Evolutionary conservation across 2,797 vertebrate species (phyloP), one percentile per base, ranked within the genome.

Genomic region (Tenualosa ilisha): DNA sequence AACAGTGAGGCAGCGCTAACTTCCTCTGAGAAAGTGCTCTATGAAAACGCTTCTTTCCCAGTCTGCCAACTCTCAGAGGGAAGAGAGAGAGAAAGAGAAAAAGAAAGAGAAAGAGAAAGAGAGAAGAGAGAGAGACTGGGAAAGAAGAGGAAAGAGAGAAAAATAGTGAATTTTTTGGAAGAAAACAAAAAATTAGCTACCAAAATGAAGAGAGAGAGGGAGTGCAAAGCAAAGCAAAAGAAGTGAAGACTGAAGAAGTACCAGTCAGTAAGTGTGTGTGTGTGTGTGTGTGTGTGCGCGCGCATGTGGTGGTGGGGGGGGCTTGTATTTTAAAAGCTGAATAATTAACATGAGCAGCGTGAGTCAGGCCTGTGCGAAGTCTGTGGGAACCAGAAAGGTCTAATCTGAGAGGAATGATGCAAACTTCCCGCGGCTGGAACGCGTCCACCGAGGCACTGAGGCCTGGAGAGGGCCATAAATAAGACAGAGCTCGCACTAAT

Each of bases 351-450:
- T 94, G 93, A 95, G 93, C 93, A 94, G 90, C 94, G 94, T 96
- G 96, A 96, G 95, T 97, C 94, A 96, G 95, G 92, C 94, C 92
- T 95, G 94, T 96, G 96, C 91, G 93, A 91, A 93, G 93, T 95
- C 95, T 97, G 96, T 97, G 96, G 96, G 96, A 98, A 97, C 95
- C 86, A 91, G 93, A 93, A 92, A 95, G 93, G 92, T 59, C 92
- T 95, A 94, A 96, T 95, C 94, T 96, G 91, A 93, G 93, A 91
- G 90, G 90, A 96, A 95, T 96, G 95, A 97, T 96, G 93, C 94
- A 96, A 96, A 96, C 94, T 96, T 93, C 93, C 93, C 93, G 94
- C 93, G 94, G 94, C 94, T 96, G 94, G 94, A 96, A 88, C 91
- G 93, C 93, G 91, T 94, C 95, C 94, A 94, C 92, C 95, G 94